A percentile compares a stretch with the other conserved stretches of the same genome.
Evolutionary conservation across 1,140 invertebrate genomes (phyloP).

Genomic region (Sinella curviseta): DNA sequence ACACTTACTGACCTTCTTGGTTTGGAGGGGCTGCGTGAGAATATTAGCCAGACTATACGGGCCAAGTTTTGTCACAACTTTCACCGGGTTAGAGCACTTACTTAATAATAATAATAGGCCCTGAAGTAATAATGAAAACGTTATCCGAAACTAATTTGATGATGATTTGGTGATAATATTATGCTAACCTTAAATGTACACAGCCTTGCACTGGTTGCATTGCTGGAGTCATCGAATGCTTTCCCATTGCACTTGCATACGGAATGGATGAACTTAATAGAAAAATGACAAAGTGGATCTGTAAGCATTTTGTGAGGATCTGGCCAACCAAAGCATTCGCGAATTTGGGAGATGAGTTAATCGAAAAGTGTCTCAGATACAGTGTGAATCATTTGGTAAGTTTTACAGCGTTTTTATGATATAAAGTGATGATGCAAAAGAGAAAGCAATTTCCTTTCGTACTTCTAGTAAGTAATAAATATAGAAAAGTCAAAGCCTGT

Average conservation of each 20-base stretch:
- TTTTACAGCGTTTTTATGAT: too few relatives aligned
- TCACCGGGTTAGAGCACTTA: constrained; percentile 68
- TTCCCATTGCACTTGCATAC: constrained; percentile 75
- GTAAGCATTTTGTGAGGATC: constrained; percentile 70
- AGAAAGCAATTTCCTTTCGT: neutral
- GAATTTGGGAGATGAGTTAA: constrained; percentile 72
- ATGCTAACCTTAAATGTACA: too few relatives aligned
- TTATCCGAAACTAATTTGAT: neutral
- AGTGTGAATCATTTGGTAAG: constrained; percentile 71
- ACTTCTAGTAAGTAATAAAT: too few relatives aligned
- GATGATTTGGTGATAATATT: too few relatives aligned
- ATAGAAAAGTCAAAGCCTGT: too few relatives aligned
- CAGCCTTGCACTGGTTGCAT: constrained; percentile 76
- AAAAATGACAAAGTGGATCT: constrained; percentile 69
- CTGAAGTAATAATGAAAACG: constrained; percentile 21
- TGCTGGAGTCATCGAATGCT: constrained; percentile 76
- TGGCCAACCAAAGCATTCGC: constrained; percentile 85
- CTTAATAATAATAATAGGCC: too few relatives aligned
- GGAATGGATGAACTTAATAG: constrained; percentile 83
- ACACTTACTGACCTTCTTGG: constrained; percentile 83
- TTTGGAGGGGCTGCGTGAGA: constrained; percentile 84
- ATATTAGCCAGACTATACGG: constrained; percentile 80
- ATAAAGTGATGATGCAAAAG: neutral
- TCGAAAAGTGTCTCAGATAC: constrained; percentile 79
- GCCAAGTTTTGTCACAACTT: constrained; percentile 89